A percentile compares a stretch with the other conserved stretches of the same genome.
Conservation (phyloP, 2,113 vertebrate genomes). For the Chaenocephalus aceratus region DNA sequence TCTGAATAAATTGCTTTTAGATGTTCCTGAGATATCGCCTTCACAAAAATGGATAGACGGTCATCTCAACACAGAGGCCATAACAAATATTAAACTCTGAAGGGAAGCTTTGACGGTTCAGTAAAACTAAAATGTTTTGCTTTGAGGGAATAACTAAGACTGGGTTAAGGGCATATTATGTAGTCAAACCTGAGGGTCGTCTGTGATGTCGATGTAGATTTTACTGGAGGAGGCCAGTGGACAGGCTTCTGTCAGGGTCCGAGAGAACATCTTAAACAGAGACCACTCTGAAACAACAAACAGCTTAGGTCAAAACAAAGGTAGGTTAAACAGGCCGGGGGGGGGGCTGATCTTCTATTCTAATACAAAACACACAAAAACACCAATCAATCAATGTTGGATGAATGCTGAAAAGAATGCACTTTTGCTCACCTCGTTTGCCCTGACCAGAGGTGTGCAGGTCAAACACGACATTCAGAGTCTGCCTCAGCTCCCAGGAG, state of each 20-base stretch:
- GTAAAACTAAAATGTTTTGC: not conserved
- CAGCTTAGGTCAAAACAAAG: not conserved
- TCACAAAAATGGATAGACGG: no score
- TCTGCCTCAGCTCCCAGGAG: slow-evolving; percentile 97
- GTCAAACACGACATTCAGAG: slow-evolving; percentile 94
- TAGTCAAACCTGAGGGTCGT: slow-evolving; percentile 86
- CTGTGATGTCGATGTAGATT: slow-evolving; percentile 93
- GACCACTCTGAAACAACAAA: slow-evolving; percentile 91
- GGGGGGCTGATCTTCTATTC: no score
- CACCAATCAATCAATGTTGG: not conserved
- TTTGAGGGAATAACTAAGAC: not conserved
- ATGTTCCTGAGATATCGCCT: no score
- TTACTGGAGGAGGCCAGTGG: slow-evolving; percentile 94
- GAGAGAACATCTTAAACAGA: slow-evolving; percentile 97
- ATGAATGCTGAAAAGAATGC: not conserved
- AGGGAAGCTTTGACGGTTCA: not conserved
- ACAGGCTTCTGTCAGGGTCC: slow-evolving; percentile 94
- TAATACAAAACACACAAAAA: not conserved
- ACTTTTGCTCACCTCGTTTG: slow-evolving; percentile 87
- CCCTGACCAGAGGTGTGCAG: slow-evolving; percentile 88
- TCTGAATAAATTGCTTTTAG: no score
- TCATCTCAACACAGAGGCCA: no score
- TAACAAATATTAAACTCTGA: not conserved
- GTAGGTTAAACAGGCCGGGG: no score
- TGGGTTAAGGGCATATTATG: not conserved